phyloP scores from a whole-genome alignment of 2,888 invertebrate genomes.

The Nysson spinosus region DNA sequence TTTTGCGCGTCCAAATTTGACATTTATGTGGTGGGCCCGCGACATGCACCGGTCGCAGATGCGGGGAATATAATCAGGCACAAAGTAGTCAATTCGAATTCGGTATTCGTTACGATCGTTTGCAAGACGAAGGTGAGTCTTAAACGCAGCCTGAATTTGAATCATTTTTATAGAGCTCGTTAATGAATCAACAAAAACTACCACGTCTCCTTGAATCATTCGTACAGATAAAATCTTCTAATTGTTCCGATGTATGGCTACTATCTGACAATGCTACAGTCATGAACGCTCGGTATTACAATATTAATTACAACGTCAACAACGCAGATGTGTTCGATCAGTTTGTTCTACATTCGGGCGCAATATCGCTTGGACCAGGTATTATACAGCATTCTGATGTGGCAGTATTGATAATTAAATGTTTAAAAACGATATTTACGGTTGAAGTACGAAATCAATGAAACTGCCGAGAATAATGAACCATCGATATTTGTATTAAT shows the following conservation, averaged over 20 bases:
- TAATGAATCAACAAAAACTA: constrained; percentile 15
- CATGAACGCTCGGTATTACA: constrained; percentile 36
- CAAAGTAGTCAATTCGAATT: constrained; percentile 50
- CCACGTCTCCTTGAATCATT: constrained; percentile 12
- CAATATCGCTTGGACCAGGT: no score
- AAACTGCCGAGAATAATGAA: background rate
- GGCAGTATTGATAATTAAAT: no score
- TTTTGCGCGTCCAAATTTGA: constrained; percentile 61
- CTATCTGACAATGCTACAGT: constrained; percentile 16
- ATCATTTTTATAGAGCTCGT: constrained; percentile 14
- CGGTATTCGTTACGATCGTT: constrained; percentile 46
- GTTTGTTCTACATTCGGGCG: no score
- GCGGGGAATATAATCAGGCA: constrained; percentile 49
- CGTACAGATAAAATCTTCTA: constrained; percentile 38
- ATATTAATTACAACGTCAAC: constrained; percentile 20
- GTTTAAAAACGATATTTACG: no score
- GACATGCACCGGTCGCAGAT: constrained; percentile 1
- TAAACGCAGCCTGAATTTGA: constrained; percentile 10
- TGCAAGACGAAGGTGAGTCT: constrained; percentile 43
- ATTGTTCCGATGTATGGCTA: constrained; percentile 35
- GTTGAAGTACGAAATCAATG: background rate
- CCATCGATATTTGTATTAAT: no score
- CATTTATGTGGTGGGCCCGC: constrained; percentile 64
- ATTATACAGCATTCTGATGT: no score
- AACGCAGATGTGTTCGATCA: constrained; percentile 25